Evolutionary conservation across 2,888 invertebrate genomes (phyloP), one percentile per base, ranked within the genome.

Genomic region (Melolontha melolontha): DNA sequence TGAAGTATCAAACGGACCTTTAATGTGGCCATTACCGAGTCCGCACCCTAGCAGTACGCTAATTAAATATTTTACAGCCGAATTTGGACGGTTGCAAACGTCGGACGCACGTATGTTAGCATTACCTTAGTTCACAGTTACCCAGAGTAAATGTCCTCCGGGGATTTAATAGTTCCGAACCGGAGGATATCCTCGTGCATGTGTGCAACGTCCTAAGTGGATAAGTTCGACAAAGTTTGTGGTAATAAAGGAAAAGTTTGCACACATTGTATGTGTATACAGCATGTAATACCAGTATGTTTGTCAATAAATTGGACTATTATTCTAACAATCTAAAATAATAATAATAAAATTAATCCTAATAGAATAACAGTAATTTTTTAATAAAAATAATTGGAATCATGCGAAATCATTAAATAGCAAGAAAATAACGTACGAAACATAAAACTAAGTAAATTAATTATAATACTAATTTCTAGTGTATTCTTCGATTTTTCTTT

Each of bases 1-100:
- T 73, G 73, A 71, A 59, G 66, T 70, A 72, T 71, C 67, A 70
- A 70, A 70, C 66, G 69, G 71, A 67, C 72, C 71, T 71, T 73
- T 73, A 68, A 71, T 71, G 72, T 71, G 71, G 70, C 65, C 67
- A 47, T 47, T 39, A 47, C 59, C 29, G 29, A 62, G 27, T 47
- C 59, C 47, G 39, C 47, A 47, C 47, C 59, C 59, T 16, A 29
- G n/a, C 59, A 62, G 34, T 47, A 34, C 59, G 59, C 59, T 62
- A 62, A 62, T 62, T 62, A 62, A 62, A 62, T 62, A 62, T 62
- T 62, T 62, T 62, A 62, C 47, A 62, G 44, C 59, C 47, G 59
- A 39, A 47, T 62, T 62, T 27, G 59, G 34, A 62, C 17, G 47
- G 16, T 47, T 34, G 34, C 47, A 27, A 57, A 14, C 17, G 57